Evolutionary conservation across 92 coral and sea anemone species (phyloP).

Genomic region (Epizoanthus illoricatus): DNA sequence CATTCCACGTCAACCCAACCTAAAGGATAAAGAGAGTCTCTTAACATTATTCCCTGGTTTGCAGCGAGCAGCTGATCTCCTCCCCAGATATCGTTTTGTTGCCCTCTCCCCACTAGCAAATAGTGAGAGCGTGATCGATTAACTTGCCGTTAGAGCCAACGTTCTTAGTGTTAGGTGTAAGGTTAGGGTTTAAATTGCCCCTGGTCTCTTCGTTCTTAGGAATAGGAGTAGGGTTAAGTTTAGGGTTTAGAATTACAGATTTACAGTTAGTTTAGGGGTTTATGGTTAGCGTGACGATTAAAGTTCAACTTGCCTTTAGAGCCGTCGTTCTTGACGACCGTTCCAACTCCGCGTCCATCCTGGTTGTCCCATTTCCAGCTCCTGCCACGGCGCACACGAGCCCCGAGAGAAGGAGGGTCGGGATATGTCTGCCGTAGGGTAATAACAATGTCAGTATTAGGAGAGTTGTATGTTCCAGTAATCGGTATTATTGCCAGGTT

Average conservation of each 20-base stretch:
- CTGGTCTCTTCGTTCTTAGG: too few relatives aligned
- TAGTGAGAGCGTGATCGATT: too few relatives aligned
- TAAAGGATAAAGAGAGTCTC: background rate
- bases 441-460: background rate
- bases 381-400: conserved; percentile 70
- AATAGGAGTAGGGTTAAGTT: too few relatives aligned
- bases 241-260: too few relatives aligned
- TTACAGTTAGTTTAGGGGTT: too few relatives aligned
- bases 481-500: too few relatives aligned
- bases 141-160: too few relatives aligned
- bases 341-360: conserved; percentile 64
- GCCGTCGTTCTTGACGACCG: conserved; percentile 49
- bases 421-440: conserved; percentile 49
- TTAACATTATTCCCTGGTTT: background rate
- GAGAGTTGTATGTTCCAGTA: background rate
- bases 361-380: conserved; percentile 78
- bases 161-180: too few relatives aligned
- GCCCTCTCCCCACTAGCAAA: too few relatives aligned
- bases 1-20: conserved; percentile 74
- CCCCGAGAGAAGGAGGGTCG: conserved; percentile 65
- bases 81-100: background rate
- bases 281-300: too few relatives aligned
- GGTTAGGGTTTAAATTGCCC: too few relatives aligned
- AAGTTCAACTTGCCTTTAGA: conserved; percentile 49
- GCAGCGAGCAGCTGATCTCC: too few relatives aligned